Conservation (phyloP, 2,797 vertebrate species). For the Acrossocheilus fasciatus region DNA sequence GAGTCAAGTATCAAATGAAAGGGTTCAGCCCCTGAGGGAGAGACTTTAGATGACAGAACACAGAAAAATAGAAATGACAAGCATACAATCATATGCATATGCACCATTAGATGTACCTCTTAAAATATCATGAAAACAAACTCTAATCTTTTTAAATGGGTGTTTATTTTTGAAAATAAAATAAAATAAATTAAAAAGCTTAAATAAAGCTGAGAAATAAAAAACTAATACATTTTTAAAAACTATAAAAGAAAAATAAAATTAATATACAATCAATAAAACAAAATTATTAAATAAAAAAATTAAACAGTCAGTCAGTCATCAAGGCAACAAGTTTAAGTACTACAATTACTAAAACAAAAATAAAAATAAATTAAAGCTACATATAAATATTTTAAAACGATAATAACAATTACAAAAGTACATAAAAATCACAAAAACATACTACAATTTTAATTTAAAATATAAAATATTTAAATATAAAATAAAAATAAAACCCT, state of each 20-base stretch:
- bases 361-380: too few species aligned
- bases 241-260: background rate
- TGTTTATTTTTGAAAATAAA: background rate
- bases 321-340: too few species aligned
- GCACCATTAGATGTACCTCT: background rate
- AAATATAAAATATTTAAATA: too few species aligned
- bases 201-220: too few species aligned
- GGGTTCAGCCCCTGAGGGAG: background rate
- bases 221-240: too few species aligned
- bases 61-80: background rate
- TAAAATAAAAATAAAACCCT: background rate
- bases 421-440: too few species aligned
- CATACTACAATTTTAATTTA: background rate
- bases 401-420: too few species aligned
- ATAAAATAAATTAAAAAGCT: too few species aligned
- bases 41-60: background rate
- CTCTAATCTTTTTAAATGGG: background rate
- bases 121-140: background rate
- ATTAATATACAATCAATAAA: background rate
- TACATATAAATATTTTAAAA: too few species aligned
- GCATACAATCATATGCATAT: background rate
- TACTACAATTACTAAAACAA: too few species aligned
- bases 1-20: conserved; percentile 14
- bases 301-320: background rate
- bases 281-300: background rate